phyloP scores from a whole-genome alignment of 2,113 vertebrate species.

The Edolisoma coerulescens region DNA sequence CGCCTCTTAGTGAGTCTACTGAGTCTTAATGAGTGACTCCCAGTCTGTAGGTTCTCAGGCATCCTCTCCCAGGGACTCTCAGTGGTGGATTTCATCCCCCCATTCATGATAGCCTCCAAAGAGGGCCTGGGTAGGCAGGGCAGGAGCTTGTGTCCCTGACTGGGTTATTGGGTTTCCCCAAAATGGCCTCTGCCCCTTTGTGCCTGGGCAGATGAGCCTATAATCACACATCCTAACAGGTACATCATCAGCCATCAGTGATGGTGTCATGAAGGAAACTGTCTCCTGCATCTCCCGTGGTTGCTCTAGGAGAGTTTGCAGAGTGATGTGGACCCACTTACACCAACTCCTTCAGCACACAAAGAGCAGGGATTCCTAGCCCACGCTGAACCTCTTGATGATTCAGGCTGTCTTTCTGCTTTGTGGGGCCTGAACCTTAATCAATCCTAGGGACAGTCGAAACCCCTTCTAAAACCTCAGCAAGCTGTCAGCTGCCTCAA shows the following conservation, averaged over 20 bases:
- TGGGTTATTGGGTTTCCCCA: not conserved
- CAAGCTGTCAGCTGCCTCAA: not conserved
- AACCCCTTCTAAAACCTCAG: not conserved
- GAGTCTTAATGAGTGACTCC: not conserved
- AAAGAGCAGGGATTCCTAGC: not conserved
- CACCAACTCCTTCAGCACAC: not conserved
- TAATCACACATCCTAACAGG: not conserved
- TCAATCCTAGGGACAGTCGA: not conserved
- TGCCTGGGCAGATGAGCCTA: not conserved
- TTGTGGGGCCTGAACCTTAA: not conserved
- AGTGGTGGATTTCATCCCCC: fast-evolving
- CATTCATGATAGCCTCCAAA: not conserved
- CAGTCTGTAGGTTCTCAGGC: not conserved
- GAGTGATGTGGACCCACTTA: not conserved
- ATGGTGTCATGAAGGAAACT: not conserved
- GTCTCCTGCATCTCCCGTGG: fast-evolving
- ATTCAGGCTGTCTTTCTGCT: not conserved
- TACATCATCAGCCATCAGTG: not conserved
- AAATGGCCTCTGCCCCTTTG: fast-evolving
- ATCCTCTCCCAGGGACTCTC: not conserved
- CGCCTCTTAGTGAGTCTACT: not conserved
- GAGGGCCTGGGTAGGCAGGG: no score
- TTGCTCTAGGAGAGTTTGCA: not conserved
- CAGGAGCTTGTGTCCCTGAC: not conserved
- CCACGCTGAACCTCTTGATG: not conserved